Conservation (phyloP, 2,113 vertebrate genomes). For the Anhinga anhinga region DNA sequence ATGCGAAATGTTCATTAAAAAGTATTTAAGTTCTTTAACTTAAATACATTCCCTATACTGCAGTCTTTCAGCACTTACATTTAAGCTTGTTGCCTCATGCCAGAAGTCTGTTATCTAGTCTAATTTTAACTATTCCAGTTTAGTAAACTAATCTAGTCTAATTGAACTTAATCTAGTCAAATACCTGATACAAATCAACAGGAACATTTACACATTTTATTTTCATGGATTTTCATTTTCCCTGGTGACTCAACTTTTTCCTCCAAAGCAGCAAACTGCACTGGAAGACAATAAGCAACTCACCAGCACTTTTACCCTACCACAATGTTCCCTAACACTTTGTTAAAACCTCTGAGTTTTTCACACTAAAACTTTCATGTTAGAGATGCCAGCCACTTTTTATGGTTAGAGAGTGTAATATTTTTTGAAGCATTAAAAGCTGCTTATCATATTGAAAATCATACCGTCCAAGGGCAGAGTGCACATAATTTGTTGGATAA, state of each 20-base stretch:
- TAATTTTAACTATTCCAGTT: neutral
- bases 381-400: neutral
- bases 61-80: neutral
- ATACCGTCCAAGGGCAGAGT: neutral
- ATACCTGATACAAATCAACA: neutral
- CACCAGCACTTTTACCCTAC: neutral
- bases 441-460: neutral
- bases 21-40: neutral
- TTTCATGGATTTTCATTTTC: neutral
- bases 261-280: neutral
- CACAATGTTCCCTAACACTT: neutral
- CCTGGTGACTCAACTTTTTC: neutral
- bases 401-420: neutral
- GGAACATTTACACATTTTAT: neutral
- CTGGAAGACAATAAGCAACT: neutral
- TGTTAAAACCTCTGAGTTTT: neutral
- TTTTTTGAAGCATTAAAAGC: neutral
- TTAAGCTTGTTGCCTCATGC: neutral
- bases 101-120: neutral
- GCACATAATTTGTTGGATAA: neutral
- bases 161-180: neutral
- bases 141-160: neutral
- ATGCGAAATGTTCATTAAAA: constrained; percentile 11
- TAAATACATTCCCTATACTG: neutral
- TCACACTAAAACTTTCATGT: neutral